Conservation (phyloP, 2,888 invertebrate genomes). For the Allophyes oxyacanthae region DNA sequence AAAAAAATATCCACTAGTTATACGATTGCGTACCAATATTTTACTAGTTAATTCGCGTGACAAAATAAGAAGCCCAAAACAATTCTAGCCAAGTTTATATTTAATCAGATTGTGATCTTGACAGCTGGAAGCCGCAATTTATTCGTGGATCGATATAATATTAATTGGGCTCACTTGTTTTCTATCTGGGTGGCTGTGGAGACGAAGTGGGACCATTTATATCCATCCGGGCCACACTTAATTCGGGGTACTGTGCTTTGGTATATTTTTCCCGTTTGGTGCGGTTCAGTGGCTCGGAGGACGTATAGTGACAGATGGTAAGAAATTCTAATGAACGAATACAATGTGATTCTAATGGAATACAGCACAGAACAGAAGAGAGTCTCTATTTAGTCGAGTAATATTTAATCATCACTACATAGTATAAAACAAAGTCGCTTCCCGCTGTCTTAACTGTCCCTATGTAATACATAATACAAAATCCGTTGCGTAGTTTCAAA, state of each 20-base stretch:
- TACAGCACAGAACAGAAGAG: no score
- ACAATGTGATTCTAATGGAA: no score
- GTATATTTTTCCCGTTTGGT: conserved; percentile 40
- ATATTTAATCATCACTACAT: no score
- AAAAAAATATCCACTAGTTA: no score
- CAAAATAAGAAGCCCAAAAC: neutral
- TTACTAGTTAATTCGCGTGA: neutral
- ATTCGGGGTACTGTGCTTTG: conserved; percentile 33
- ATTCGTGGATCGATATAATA: conserved; percentile 51
- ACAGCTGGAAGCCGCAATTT: conserved; percentile 36
- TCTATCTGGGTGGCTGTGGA: conserved; percentile 20
- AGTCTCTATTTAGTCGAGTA: no score
- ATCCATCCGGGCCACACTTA: conserved; percentile 42
- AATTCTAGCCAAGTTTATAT: conserved; percentile 25
- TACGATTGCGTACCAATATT: no score
- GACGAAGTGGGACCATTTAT: conserved; percentile 47
- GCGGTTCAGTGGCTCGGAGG: conserved; percentile 20
- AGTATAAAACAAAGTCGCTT: no score
- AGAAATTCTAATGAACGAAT: conserved; percentile 1
- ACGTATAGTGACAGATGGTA: conserved; percentile 28
- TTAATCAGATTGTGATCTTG: conserved; percentile 36
- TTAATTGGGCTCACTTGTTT: conserved; percentile 54
- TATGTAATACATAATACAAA: no score
- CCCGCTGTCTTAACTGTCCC: no score
- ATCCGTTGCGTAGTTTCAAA: no score